Conservation (phyloP, 64 coral and sea anemone genomes). For the Montipora sp. region DNA sequence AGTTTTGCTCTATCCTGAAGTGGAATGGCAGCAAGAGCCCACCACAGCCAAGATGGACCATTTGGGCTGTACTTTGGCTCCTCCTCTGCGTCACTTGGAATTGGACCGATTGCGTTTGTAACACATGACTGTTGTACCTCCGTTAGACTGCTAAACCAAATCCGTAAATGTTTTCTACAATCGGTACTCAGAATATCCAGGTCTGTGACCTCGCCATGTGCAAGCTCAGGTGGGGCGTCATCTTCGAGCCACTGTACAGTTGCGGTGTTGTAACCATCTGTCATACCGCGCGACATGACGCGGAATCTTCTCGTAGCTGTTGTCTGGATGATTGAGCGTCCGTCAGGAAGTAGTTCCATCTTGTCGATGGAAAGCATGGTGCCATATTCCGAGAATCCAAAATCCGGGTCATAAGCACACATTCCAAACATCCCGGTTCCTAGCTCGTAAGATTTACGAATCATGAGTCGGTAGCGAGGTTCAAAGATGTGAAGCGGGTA, state of each 20-base stretch:
- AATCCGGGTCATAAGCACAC: constrained; percentile 45
- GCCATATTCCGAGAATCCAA: constrained; percentile 69
- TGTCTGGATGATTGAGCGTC: constrained; percentile 86
- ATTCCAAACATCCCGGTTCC: constrained; percentile 93
- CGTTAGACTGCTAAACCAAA: constrained; percentile 79
- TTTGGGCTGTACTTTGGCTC: not conserved
- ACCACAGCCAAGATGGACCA: constrained; percentile 87
- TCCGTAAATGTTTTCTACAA: constrained; percentile 57
- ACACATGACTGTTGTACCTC: constrained; percentile 80
- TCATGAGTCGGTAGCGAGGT: constrained; percentile 87
- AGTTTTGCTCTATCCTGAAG: constrained; percentile 84
- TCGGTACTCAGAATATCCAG: constrained; percentile 45
- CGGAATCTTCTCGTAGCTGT: constrained; percentile 77
- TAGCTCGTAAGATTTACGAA: constrained; percentile 84
- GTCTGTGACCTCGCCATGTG: constrained; percentile 42
- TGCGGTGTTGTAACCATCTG: constrained; percentile 80
- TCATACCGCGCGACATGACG: constrained; percentile 57
- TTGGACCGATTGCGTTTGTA: constrained; percentile 72
- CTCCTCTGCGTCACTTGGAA: constrained; percentile 43
- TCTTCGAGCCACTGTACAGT: constrained; percentile 88
- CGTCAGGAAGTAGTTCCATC: constrained; percentile 74
- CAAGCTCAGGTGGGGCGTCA: constrained; percentile 42
- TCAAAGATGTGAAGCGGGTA: constrained; percentile 95
- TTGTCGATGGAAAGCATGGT: constrained; percentile 87
- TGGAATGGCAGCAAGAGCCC: constrained; percentile 84